These are phyloP conservation scores for Cerceris ruficornis DNA, from an alignment of 2,888 invertebrate species.

Conservation along the genomic window DNA sequence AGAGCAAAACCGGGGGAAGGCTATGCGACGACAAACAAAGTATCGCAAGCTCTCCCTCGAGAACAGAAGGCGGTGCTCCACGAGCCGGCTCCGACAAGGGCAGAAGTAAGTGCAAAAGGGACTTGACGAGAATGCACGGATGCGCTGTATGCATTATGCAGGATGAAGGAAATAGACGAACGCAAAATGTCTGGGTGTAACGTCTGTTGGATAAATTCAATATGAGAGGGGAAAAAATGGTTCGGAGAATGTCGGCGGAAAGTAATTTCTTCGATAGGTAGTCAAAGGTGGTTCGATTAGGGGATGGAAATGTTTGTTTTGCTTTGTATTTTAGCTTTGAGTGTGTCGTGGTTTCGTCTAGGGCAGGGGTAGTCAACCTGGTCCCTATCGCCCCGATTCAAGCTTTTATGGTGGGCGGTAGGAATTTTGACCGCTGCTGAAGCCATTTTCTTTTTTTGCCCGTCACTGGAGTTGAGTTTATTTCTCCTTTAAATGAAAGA, in stretches of 20 bases:
- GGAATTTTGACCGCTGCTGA: no score
- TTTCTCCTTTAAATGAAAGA: no score
- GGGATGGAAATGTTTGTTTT: no score
- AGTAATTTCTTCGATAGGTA: not conserved
- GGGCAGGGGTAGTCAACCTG: no score
- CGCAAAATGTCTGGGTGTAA: conserved; percentile 50
- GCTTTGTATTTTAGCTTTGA: not conserved
- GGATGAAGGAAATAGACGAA: conserved; percentile 63
- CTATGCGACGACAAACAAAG: conserved; percentile 53
- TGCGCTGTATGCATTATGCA: conserved; percentile 65
- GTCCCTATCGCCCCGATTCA: no score
- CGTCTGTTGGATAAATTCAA: conserved; percentile 30
- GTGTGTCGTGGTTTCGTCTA: no score
- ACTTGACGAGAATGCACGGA: conserved; percentile 50
- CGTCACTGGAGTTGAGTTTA: no score
- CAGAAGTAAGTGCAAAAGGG: conserved; percentile 62
- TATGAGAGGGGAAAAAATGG: conserved; percentile 27
- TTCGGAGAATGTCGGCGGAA: conserved; percentile 10
- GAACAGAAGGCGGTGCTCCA: conserved; percentile 28
- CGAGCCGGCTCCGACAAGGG: conserved; percentile 17
- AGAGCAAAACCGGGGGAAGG: conserved; percentile 28
- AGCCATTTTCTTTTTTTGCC: no score
- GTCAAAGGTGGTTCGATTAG: no score
- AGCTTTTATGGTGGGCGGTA: no score
- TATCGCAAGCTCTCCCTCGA: conserved; percentile 56